Percentiles rank a stretch among this genome's conserved stretches.
phyloP scores from a whole-genome alignment of 2,797 vertebrate species.

The Rhabdomys pumilio region DNA sequence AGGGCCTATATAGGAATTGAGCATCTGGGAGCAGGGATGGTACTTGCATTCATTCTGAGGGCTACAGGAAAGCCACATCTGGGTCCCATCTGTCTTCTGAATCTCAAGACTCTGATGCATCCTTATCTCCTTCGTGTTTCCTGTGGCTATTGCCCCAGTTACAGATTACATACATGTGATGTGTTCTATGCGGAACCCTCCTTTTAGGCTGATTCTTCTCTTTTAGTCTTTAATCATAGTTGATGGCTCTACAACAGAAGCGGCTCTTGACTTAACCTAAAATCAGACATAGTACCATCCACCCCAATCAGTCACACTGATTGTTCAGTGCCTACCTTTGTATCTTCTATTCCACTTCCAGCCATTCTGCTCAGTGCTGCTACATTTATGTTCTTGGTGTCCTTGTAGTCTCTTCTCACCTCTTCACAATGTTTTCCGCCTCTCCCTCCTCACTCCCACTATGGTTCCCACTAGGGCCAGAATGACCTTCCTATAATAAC shows the following conservation, averaged over 20 bases:
- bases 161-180: no score
- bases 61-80: not conserved
- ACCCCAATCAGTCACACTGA: fast-evolving
- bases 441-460: no score
- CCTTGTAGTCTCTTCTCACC: not conserved
- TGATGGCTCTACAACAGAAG: not conserved
- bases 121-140: not conserved
- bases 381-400: not conserved
- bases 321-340: fast-evolving
- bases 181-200: not conserved
- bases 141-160: not conserved
- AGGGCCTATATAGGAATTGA: not conserved
- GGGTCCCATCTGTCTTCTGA: not conserved
- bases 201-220: not conserved
- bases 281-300: fast-evolving
- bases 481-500: not conserved
- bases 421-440: fast-evolving
- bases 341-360: not conserved
- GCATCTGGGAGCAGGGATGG: not conserved
- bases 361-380: not conserved
- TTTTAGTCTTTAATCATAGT: not conserved
- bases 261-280: not conserved
- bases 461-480: not conserved
- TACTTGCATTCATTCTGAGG: not conserved
- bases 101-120: not conserved